Evolutionary conservation across 2,888 invertebrate species (phyloP).

Genomic region (Liopterus haemorrhoidalis): DNA sequence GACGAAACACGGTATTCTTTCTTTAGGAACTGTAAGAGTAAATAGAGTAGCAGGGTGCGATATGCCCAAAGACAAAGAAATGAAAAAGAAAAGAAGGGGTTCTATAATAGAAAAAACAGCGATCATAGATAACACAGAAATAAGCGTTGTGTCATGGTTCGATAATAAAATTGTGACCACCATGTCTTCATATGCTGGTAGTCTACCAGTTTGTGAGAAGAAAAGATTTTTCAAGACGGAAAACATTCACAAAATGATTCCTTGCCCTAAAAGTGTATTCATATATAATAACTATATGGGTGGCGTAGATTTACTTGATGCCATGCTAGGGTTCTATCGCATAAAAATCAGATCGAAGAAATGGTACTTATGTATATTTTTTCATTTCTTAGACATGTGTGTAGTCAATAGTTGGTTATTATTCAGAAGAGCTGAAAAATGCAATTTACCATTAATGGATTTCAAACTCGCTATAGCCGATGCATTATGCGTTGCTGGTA

Average conservation of each 20-base stretch:
- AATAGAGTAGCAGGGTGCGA: slow-evolving; percentile 22
- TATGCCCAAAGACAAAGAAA: slow-evolving; percentile 8
- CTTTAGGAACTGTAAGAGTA: slow-evolving; percentile 28
- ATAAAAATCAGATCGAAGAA: slow-evolving; percentile 25
- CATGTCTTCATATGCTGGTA: slow-evolving; percentile 36
- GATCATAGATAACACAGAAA: slow-evolving; percentile 27
- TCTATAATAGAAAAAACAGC: slow-evolving; percentile 30
- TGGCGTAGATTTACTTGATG: slow-evolving; percentile 29
- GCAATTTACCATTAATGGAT: neutral
- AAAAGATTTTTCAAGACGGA: slow-evolving; percentile 26
- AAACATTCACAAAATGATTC: slow-evolving; percentile 18
- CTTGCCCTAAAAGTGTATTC: slow-evolving; percentile 23
- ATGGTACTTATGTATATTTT: slow-evolving; percentile 22
- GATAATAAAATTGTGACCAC: slow-evolving; percentile 39
- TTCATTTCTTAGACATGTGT: slow-evolving; percentile 26
- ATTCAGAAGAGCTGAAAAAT: slow-evolving; percentile 13
- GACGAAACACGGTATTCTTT: slow-evolving; percentile 24
- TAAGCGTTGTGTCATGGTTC: slow-evolving; percentile 36
- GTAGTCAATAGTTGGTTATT: slow-evolving; percentile 21
- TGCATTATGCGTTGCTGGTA: too few relatives aligned
- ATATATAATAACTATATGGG: slow-evolving; percentile 32
- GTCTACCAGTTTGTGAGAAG: slow-evolving; percentile 21
- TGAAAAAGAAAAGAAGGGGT: slow-evolving; percentile 28
- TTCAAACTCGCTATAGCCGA: neutral
- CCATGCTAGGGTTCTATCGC: slow-evolving; percentile 25